phyloP scores from a whole-genome alignment of 1,140 invertebrate species.

The Apocrypta bakeri region DNA sequence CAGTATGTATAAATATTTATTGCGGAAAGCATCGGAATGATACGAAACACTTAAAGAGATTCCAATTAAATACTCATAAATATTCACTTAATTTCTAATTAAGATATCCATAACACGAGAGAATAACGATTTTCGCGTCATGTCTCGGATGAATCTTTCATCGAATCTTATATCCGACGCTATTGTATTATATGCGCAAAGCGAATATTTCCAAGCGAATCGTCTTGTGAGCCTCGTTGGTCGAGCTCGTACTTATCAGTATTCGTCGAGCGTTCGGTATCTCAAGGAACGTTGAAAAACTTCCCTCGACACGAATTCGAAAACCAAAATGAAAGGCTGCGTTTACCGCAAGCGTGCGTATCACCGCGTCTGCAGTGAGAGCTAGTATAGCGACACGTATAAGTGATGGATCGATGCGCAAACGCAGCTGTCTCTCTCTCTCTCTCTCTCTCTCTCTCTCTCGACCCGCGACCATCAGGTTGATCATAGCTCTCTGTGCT shows the following conservation, averaged over 20 bases:
- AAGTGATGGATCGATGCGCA: slow-evolving; percentile 20
- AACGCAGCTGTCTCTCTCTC: no score
- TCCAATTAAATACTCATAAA: no score
- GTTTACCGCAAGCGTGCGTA: background rate
- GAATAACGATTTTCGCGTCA: no score
- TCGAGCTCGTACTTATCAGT: background rate
- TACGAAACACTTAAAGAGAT: no score
- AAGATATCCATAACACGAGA: no score
- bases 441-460: no score
- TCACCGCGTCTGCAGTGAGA: background rate
- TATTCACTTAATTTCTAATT: no score
- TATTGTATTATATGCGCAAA: background rate
- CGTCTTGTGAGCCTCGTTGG: background rate
- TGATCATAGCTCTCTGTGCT: background rate
- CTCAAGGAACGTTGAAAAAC: background rate
- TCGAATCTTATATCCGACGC: no score
- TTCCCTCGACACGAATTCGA: background rate
- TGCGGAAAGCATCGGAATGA: no score
- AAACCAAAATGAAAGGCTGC: slow-evolving; percentile 5
- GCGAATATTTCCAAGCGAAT: background rate
- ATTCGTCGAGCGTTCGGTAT: background rate
- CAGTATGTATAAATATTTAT: no score
- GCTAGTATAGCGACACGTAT: background rate
- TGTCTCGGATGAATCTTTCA: no score
- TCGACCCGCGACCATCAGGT: background rate